Conservation (phyloP, 2,797 vertebrate species). For the Enteromius thamalakanensis region DNA sequence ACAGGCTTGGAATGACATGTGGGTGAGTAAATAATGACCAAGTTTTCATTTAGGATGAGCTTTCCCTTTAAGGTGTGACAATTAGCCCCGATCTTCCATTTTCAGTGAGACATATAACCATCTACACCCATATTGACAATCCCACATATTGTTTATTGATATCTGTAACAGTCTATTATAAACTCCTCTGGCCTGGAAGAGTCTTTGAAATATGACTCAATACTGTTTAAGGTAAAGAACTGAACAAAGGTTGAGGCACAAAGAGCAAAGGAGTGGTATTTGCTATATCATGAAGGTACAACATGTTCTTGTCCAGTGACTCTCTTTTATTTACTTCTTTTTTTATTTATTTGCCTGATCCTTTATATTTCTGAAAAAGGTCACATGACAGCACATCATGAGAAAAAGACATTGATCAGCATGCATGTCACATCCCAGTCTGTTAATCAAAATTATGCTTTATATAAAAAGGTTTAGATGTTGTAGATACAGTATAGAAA, state of each 20-base stretch:
- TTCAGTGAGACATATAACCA: background rate
- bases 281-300: constrained; percentile 3
- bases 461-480: background rate
- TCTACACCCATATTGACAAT: background rate
- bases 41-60: background rate
- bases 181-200: constrained; percentile 58
- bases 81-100: too few species aligned
- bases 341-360: background rate
- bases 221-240: constrained; percentile 48
- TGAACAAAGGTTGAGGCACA: background rate
- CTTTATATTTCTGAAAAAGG: background rate
- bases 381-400: background rate
- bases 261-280: constrained; percentile 20
- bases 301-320: background rate
- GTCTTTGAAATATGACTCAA: constrained; percentile 68
- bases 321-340: background rate
- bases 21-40: background rate
- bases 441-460: background rate
- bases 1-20: background rate
- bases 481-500: constrained; percentile 33
- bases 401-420: background rate
- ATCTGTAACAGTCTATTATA: constrained; percentile 58
- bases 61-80: background rate
- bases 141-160: background rate
- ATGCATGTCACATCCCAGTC: background rate